Evolutionary conservation across 2,797 vertebrate species (phyloP), one percentile per base, ranked within the genome.

Genomic region (Manis javanica): DNA sequence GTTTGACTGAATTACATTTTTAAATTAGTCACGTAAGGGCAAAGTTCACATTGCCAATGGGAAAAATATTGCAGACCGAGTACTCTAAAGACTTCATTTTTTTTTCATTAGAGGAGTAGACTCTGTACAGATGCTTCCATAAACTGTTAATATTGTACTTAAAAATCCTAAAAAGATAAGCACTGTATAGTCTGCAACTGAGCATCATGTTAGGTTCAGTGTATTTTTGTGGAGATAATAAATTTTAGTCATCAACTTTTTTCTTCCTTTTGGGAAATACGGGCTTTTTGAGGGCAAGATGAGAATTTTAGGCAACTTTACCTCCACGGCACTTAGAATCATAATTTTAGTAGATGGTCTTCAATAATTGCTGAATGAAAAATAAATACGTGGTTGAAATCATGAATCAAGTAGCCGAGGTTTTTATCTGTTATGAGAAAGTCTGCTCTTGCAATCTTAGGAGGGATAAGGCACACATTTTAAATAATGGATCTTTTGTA

Each of bases 41-140:
- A 93, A 81, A 90, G 81, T 79, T 71, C 46, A 94, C 84, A 90
- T 95, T 98, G 84, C 90, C 3, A 93, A 91, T 96, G 46, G 66
- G 81, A 42, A 97, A 92, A 97, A 84, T 97, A 94, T 91, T 71
- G 96, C 74, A 96, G 86, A 96, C 96, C 93, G 79, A 90, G 72
- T 85, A 46, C 86, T 92, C 21, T 1, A 0, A 87, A 90, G 71
- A 74, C 37, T 39, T 59, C 61, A 5, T 86, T 86, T 95, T 68
- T 82, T 89, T 82, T 91, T 59, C 18, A 77, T 29, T 31, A 64
- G 53, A 15, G 21, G 81, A 53, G 29, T 14, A 23, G 72, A 51
- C n/a, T 37, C 0, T 26, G 7, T 55, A 37, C 79, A 34, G 31
- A 72, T 7, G 24, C 12, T 64, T 90, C 75, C 64, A 39, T 42